phyloP scores from a whole-genome alignment of 2,888 invertebrate genomes.

The Acheta domesticus region DNA sequence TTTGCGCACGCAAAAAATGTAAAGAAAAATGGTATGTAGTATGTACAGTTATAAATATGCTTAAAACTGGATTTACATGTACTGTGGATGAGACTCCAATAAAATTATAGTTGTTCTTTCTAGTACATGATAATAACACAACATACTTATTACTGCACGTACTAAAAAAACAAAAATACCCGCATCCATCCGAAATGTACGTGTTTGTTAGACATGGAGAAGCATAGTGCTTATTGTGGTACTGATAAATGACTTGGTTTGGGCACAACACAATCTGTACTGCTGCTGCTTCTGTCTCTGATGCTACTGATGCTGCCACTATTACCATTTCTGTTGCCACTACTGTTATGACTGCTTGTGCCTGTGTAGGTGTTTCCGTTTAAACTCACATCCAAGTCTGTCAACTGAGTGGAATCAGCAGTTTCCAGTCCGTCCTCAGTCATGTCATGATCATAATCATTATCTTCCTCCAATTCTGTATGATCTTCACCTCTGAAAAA shows the following conservation, averaged over 20 bases:
- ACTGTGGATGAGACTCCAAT: background rate
- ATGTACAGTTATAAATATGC: conserved; percentile 18
- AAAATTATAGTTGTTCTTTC: background rate
- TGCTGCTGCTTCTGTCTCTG: background rate
- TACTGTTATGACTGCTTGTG: conserved; percentile 5
- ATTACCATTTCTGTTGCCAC: background rate
- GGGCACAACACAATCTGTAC: conserved; percentile 1
- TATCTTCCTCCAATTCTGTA: background rate
- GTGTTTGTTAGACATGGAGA: conserved; percentile 22
- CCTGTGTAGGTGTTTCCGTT: background rate
- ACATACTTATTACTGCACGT: conserved; percentile 8
- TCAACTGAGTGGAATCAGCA: background rate
- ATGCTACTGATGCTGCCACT: background rate
- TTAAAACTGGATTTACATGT: conserved; percentile 9
- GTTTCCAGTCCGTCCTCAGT: background rate
- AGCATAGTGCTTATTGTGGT: background rate
- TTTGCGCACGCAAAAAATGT: background rate
- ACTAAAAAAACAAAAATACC: conserved; percentile 28
- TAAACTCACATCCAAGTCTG: background rate
- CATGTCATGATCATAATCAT: background rate
- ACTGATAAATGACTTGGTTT: background rate
- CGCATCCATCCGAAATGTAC: conserved; percentile 37
- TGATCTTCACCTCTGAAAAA: conserved; percentile 4
- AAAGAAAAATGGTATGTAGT: conserved; percentile 18
- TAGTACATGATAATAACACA: background rate